These are phyloP conservation scores for Megalops atlanticus DNA, from an alignment of 2,113 vertebrate species.

Conservation along the genomic window DNA sequence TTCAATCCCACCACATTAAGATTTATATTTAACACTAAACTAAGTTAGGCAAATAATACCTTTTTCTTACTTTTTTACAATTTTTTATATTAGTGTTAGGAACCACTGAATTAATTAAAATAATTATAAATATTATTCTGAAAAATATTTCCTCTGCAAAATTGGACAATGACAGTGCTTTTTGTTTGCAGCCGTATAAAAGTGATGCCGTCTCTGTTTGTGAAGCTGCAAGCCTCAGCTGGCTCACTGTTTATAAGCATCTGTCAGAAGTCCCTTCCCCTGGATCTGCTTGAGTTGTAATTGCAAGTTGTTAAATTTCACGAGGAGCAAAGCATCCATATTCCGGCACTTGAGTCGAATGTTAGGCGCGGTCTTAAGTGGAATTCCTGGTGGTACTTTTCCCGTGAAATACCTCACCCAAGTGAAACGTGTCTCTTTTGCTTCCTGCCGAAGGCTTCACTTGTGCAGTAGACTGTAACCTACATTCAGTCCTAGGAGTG, in stretches of 20 bases:
- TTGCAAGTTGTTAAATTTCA: neutral
- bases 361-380: neutral
- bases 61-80: neutral
- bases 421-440: neutral
- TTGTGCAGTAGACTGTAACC: neutral
- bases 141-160: no score
- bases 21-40: neutral
- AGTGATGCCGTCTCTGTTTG: no score
- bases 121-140: no score
- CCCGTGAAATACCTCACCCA: no score
- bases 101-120: no score
- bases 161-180: no score
- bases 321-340: neutral
- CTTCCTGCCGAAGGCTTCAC: neutral
- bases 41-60: no score
- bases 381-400: neutral
- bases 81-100: no score
- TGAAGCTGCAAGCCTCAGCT: neutral
- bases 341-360: neutral
- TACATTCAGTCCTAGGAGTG: neutral
- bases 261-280: neutral
- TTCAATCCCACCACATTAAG: neutral
- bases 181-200: no score
- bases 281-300: neutral
- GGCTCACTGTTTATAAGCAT: neutral